Conservation (phyloP, 2,888 invertebrate species). For the Pammene aurita region DNA sequence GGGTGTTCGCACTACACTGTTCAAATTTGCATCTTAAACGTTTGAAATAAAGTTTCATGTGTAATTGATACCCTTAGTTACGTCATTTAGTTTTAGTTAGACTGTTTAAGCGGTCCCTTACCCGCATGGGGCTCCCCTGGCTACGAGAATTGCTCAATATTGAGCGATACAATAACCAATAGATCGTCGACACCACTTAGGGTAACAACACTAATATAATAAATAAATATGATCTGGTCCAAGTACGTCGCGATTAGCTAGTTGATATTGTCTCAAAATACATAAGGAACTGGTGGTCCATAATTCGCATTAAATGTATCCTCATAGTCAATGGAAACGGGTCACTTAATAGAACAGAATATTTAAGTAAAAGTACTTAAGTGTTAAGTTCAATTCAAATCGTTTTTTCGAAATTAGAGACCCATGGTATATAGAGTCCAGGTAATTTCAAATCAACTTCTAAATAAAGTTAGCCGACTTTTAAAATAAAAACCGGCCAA, state of each 20-base stretch:
- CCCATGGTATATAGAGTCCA: too few species aligned
- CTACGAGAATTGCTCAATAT: constrained; percentile 34
- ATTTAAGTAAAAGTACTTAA: too few species aligned
- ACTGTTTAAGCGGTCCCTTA: constrained; percentile 19
- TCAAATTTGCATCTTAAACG: constrained; percentile 11
- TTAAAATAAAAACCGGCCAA: too few species aligned
- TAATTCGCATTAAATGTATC: too few species aligned
- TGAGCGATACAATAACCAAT: constrained; percentile 21
- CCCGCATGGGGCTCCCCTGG: constrained; percentile 37
- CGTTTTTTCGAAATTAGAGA: too few species aligned
- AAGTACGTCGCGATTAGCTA: neutral
- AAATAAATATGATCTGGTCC: neutral
- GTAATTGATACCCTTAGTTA: neutral
- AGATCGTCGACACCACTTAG: constrained; percentile 19
- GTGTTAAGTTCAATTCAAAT: too few species aligned
- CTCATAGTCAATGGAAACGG: too few species aligned
- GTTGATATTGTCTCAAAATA: neutral
- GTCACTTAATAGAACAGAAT: too few species aligned
- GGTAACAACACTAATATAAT: constrained; percentile 24
- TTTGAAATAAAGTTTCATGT: constrained; percentile 2
- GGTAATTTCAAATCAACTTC: too few species aligned
- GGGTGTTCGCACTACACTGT: constrained; percentile 7
- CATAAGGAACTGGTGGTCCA: neutral
- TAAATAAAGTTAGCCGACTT: too few species aligned
- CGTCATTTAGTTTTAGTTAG: constrained; percentile 13